Conservation (phyloP, 2,113 vertebrate species). For the Bufo bufo region DNA sequence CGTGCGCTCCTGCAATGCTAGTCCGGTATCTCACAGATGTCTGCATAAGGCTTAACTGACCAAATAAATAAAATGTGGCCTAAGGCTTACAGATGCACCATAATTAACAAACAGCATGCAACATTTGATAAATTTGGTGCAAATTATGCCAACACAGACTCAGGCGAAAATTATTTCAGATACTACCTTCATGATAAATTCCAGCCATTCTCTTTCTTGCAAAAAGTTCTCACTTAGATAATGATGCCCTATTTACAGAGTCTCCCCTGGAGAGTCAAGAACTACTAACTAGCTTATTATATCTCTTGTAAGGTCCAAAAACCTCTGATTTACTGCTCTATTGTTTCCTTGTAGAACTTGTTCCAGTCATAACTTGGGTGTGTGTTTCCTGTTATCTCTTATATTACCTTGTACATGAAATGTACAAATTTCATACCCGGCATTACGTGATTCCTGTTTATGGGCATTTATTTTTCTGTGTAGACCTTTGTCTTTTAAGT, state of each 20-base stretch:
- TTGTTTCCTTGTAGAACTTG: constrained; percentile 38
- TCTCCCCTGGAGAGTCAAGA: background rate
- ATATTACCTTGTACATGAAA: constrained; percentile 35
- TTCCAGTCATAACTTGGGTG: constrained; percentile 35
- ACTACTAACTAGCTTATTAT: background rate
- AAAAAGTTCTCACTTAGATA: background rate
- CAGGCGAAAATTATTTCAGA: too few species aligned
- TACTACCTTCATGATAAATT: too few species aligned
- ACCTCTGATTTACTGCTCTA: constrained; percentile 33
- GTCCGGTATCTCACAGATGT: too few species aligned
- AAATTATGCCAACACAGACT: too few species aligned
- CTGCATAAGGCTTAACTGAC: too few species aligned
- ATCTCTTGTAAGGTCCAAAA: background rate
- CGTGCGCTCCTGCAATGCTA: too few species aligned
- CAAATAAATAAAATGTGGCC: too few species aligned
- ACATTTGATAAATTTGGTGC: too few species aligned
- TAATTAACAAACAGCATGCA: too few species aligned
- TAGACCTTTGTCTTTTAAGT: background rate
- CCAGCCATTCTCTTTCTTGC: background rate
- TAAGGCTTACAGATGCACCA: too few species aligned
- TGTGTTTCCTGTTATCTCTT: constrained; percentile 46
- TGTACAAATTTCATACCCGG: constrained; percentile 26
- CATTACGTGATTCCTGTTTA: constrained; percentile 45
- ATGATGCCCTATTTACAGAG: background rate
- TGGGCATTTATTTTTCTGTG: background rate